phyloP scores from a whole-genome alignment of 92 coral and sea anemone species.

The Anthopleura xanthogrammica region DNA sequence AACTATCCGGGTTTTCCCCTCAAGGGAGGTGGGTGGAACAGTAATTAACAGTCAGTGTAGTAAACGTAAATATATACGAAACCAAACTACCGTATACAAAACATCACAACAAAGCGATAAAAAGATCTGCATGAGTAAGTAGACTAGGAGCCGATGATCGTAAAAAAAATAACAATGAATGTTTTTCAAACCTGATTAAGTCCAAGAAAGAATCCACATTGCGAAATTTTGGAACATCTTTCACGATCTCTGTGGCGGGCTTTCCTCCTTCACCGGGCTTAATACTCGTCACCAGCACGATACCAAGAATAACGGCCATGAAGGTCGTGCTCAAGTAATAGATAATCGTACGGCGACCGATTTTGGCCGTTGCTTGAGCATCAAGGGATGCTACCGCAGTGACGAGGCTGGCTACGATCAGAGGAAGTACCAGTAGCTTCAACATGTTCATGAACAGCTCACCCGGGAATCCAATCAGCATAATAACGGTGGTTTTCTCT shows the following conservation, averaged over 20 bases:
- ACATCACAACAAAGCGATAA: no score
- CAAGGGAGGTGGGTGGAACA: no score
- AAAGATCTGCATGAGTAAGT: no score
- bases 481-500: conserved; percentile 58
- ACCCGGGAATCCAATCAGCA: conserved; percentile 92
- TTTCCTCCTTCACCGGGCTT: conserved; percentile 80
- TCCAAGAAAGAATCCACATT: conserved; percentile 90
- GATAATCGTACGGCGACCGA: conserved; percentile 84
- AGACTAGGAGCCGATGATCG: no score
- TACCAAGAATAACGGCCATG: conserved; percentile 81
- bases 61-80: no score
- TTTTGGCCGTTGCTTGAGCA: conserved; percentile 82
- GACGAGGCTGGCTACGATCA: conserved; percentile 82
- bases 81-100: no score
- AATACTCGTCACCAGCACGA: conserved; percentile 77
- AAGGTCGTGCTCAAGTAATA: conserved; percentile 76
- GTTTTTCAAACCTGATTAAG: conserved; percentile 63
- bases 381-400: conserved; percentile 83
- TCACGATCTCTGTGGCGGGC: conserved; percentile 36
- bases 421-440: conserved; percentile 80
- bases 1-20: no score
- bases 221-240: conserved; percentile 56
- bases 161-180: no score
- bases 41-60: no score
- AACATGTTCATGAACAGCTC: conserved; percentile 91